These are phyloP conservation scores for Nothocercus nigrocapillus DNA, from an alignment of 2,113 vertebrate genomes.

Conservation along the genomic window DNA sequence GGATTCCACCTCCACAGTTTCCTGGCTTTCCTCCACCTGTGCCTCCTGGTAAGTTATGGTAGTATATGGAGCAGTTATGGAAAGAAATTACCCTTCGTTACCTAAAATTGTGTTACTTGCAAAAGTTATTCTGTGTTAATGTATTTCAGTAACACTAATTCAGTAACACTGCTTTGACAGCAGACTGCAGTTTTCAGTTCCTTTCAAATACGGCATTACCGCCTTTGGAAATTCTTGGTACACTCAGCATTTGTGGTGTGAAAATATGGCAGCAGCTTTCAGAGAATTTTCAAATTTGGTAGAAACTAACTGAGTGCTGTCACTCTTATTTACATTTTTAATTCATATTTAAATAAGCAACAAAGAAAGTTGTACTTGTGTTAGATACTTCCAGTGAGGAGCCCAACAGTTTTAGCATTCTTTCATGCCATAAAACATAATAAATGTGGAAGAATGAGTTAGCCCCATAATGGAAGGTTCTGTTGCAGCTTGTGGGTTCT, in stretches of 20 bases:
- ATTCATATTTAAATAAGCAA: background rate
- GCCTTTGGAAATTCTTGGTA: background rate
- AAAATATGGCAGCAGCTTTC: background rate
- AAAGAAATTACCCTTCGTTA: background rate
- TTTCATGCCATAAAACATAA: background rate
- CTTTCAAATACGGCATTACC: background rate
- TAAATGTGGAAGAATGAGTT: background rate
- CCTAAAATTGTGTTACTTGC: background rate
- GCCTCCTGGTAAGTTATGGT: constrained; percentile 83
- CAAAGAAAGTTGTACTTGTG: background rate
- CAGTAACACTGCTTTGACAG: background rate
- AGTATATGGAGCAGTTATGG: background rate
- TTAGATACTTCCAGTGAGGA: background rate
- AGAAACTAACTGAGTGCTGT: background rate
- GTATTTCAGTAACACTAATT: background rate
- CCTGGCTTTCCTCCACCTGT: constrained; percentile 93
- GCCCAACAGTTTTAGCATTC: background rate
- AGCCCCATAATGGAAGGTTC: background rate
- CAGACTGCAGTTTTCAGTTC: background rate
- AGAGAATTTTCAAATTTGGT: background rate
- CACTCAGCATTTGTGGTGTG: fast-evolving
- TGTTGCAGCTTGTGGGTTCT: background rate
- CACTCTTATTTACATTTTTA: background rate
- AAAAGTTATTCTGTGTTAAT: background rate
- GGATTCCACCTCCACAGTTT: constrained; percentile 94